Conservation (phyloP, 2,797 vertebrate genomes). For the Darevskia nairensis region DNA sequence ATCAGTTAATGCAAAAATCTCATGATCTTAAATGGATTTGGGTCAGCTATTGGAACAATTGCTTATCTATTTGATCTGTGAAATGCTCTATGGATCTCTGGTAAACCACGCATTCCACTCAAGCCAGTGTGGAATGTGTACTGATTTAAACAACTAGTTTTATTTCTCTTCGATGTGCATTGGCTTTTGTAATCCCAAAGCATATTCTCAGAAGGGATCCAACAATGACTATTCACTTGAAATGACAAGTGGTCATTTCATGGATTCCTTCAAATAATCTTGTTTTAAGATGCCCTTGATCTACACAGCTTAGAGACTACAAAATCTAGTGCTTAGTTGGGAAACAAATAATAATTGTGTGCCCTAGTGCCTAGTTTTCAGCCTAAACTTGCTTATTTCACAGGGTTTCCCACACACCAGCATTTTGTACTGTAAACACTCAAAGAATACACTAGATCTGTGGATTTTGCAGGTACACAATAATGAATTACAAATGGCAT, state of each 20-base stretch:
- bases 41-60: not conserved
- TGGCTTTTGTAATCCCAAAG: not conserved
- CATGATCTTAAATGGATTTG: not conserved
- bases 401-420: not conserved
- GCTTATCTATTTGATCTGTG: not conserved
- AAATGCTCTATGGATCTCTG: not conserved
- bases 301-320: not conserved
- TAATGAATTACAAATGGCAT: not conserved
- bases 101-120: not conserved
- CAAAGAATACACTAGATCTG: not conserved
- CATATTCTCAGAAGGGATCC: not conserved
- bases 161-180: not conserved
- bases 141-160: not conserved
- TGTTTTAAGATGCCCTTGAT: not conserved
- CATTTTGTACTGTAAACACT: not conserved
- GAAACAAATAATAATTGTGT: not conserved
- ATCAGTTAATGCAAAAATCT: not conserved
- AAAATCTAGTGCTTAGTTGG: too few species aligned
- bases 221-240: not conserved
- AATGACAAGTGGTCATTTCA: not conserved
- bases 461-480: not conserved
- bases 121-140: not conserved
- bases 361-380: not conserved
- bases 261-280: not conserved
- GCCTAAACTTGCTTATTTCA: not conserved